A percentile compares a stretch with the other conserved stretches of the same genome.
phyloP scores from a whole-genome alignment of 2,113 vertebrate genomes.

The Natator depressus region DNA sequence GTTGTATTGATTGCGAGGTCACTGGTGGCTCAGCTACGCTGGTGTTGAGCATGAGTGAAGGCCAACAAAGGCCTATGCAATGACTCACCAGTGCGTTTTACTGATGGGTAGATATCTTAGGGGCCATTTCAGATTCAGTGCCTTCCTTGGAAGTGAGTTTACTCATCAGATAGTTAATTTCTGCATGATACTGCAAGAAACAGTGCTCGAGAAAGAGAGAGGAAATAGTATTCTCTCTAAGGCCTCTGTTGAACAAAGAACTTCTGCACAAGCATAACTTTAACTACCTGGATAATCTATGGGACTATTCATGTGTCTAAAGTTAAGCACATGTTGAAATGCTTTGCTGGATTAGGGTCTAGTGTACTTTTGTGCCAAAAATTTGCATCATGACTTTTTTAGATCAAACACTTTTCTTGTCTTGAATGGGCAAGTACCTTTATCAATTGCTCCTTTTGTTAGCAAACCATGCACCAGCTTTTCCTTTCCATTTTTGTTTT shows the following conservation, averaged over 20 bases:
- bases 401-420: neutral
- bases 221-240: neutral
- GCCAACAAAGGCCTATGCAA: neutral
- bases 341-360: neutral
- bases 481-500: neutral
- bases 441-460: slow-evolving; percentile 1
- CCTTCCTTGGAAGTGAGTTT: neutral
- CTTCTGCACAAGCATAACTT: neutral
- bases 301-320: neutral
- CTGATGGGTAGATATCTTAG: neutral
- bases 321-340: rapidly evolving
- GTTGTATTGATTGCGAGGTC: no score
- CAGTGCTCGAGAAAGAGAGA: neutral
- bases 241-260: neutral
- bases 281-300: neutral
- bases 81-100: neutral
- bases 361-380: neutral
- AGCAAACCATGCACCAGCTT: neutral
- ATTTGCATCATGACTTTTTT: neutral
- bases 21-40: neutral
- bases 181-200: neutral
- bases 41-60: neutral
- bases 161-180: neutral
- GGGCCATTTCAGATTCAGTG: neutral
- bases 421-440: neutral